phyloP scores from a whole-genome alignment of 2,888 invertebrate species.

The Pachydiplax longipennis region DNA sequence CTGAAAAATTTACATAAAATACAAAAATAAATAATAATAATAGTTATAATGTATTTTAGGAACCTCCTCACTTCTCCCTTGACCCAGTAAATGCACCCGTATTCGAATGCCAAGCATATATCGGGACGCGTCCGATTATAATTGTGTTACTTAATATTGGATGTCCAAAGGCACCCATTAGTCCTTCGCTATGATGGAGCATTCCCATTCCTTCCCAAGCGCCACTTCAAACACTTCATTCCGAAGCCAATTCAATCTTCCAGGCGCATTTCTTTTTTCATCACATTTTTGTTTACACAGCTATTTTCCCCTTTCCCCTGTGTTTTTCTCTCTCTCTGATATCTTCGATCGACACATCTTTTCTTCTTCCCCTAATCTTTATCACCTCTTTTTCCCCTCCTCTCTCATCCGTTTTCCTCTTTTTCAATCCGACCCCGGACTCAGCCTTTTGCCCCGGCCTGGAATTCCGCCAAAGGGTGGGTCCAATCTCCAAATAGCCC shows the following conservation, averaged over 20 bases:
- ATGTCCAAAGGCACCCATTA: neutral
- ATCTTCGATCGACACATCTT: neutral
- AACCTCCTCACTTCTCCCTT: no score
- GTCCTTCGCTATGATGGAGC: neutral
- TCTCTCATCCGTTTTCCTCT: neutral
- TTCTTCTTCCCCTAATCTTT: neutral
- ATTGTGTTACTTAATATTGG: no score
- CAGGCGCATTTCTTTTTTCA: neutral
- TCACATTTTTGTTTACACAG: constrained; percentile 28
- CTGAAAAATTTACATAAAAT: no score
- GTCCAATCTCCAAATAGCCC: constrained; percentile 18
- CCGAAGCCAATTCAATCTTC: constrained; percentile 26
- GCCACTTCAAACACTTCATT: constrained; percentile 14
- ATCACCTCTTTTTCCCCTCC: neutral
- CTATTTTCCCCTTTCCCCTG: neutral
- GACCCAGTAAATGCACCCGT: no score
- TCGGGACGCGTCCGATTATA: no score
- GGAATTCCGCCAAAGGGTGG: constrained; percentile 36
- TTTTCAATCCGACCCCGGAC: constrained; percentile 8
- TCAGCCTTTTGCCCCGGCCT: constrained; percentile 23
- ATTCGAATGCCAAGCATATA: no score
- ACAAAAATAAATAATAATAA: no score
- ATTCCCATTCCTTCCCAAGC: neutral
- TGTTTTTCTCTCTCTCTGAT: neutral
- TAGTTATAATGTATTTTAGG: no score